Evolutionary conservation across 1,140 invertebrate species (phyloP).

Genomic region (Mycetomoellerius zeteki): DNA sequence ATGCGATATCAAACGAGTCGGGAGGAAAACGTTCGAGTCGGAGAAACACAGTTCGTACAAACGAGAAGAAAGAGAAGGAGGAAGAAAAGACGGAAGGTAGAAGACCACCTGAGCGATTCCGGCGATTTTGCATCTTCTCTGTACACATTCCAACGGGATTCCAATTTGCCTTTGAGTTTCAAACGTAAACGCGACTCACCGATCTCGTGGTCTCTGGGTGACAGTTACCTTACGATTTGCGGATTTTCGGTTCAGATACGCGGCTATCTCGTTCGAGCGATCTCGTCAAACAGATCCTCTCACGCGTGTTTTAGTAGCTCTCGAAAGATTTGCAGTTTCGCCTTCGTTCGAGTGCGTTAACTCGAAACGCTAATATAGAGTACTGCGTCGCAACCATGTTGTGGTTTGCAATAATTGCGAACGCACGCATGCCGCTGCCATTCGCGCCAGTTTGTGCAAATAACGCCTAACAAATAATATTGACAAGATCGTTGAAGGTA

Average conservation of each 20-base stretch:
- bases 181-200: conserved; percentile 28
- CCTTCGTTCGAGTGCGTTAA: conserved; percentile 43
- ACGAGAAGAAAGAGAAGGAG: background rate
- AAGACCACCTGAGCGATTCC: conserved; percentile 56
- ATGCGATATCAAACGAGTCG: conserved; percentile 67
- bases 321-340: background rate
- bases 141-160: conserved; percentile 42
- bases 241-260: background rate
- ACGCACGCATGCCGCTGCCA: conserved; percentile 17
- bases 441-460: conserved; percentile 52
- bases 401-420: conserved; percentile 39
- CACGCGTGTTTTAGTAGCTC: background rate
- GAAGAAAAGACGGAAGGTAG: background rate
- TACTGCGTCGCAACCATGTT: background rate
- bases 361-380: conserved; percentile 3
- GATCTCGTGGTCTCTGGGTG: background rate
- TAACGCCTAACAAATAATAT: conserved; percentile 25
- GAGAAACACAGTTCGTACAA: conserved; percentile 40
- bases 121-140: conserved; percentile 65
- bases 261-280: background rate
- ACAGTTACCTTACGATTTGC: conserved; percentile 10
- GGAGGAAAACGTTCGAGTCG: background rate
- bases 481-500: conserved; percentile 5
- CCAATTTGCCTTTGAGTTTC: conserved; percentile 53
- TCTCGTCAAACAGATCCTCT: background rate